These are phyloP conservation scores for Sitodiplosis mosellana DNA, from an alignment of 1,140 invertebrate species.

Conservation along the genomic window DNA sequence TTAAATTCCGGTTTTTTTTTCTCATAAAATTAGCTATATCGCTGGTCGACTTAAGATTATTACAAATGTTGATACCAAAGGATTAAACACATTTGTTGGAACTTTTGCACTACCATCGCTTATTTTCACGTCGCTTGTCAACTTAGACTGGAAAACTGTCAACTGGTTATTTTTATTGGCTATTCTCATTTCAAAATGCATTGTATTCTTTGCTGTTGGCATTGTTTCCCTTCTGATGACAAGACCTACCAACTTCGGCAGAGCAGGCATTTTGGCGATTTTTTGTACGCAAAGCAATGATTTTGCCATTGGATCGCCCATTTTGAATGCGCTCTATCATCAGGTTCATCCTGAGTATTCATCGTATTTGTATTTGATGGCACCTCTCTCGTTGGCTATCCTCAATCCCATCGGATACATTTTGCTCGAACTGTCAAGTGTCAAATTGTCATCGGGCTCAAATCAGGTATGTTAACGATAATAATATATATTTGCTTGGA, in stretches of 20 bases:
- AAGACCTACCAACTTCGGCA: slow-evolving; percentile 59
- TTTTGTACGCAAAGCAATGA: slow-evolving; percentile 96
- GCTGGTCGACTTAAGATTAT: slow-evolving; percentile 75
- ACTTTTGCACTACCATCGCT: slow-evolving; percentile 82
- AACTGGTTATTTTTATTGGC: slow-evolving; percentile 82
- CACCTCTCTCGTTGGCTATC: slow-evolving; percentile 81
- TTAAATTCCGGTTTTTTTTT: no score
- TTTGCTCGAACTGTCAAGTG: slow-evolving; percentile 73
- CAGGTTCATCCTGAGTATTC: slow-evolving; percentile 75
- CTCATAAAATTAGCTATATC: slow-evolving; percentile 45
- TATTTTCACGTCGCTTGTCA: slow-evolving; percentile 78
- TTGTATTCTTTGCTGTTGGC: slow-evolving; percentile 70
- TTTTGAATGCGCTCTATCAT: slow-evolving; percentile 58
- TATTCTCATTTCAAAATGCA: slow-evolving; percentile 68
- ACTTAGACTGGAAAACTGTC: slow-evolving; percentile 62
- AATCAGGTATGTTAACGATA: no score
- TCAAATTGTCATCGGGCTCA: slow-evolving; percentile 15
- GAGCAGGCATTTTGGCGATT: slow-evolving; percentile 81
- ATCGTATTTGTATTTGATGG: slow-evolving; percentile 81
- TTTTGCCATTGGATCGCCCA: slow-evolving; percentile 92
- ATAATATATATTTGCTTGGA: no score
- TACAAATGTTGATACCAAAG: slow-evolving; percentile 68
- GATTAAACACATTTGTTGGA: slow-evolving; percentile 81
- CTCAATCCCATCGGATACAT: slow-evolving; percentile 86
- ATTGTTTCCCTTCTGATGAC: slow-evolving; percentile 60